Evolutionary conservation across 2,888 invertebrate genomes (phyloP), one percentile per base, ranked within the genome.

Genomic region (Cenopis cana): DNA sequence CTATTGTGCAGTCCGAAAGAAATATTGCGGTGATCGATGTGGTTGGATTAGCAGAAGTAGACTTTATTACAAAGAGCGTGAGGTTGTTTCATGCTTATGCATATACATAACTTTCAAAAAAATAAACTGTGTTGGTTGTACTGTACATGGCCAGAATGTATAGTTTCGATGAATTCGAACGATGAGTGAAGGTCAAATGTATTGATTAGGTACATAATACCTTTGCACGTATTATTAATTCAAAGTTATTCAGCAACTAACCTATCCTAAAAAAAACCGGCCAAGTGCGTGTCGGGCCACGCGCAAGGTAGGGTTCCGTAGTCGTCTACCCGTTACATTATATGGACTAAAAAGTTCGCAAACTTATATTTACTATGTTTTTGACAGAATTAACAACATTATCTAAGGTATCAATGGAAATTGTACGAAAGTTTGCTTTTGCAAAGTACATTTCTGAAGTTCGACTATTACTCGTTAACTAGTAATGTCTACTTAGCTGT

Each of bases 81-180:
- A 54, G 52, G 38, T n/a, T n/a, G 38, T n/a, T 38, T n/a, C 10
- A 54, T 54, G 64, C 20, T 38, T 11, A 18, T 11, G 24, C n/a
- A 6, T 10, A 2, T 24, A 24, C 1, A 24, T 3, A 24, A 14
- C 36, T 52, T 64, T 64, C 36, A 24, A 38, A 29, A 46, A 0
- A 12, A 18, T 62, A 18, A 8, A 33, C 33, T 24, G 17, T 38
- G 50, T 61, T 61, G 49, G 14, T 17, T 18, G 50, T 38, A 57
- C 9, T 41, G 41, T 62, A 79, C 82, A 82, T 78, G 84, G 83
- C 81, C 82, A 79, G 81, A 82, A 80, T 78, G 81, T 85, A 82
- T 82, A 84, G 81, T 77, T 79, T 79, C 83, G 84, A 85, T 84
- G 81, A 79, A 85, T 83, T 82, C 76, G 83, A 87, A 87, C 87